Evolutionary conservation across 2,113 vertebrate genomes (phyloP).

Genomic region (Panthera leo): DNA sequence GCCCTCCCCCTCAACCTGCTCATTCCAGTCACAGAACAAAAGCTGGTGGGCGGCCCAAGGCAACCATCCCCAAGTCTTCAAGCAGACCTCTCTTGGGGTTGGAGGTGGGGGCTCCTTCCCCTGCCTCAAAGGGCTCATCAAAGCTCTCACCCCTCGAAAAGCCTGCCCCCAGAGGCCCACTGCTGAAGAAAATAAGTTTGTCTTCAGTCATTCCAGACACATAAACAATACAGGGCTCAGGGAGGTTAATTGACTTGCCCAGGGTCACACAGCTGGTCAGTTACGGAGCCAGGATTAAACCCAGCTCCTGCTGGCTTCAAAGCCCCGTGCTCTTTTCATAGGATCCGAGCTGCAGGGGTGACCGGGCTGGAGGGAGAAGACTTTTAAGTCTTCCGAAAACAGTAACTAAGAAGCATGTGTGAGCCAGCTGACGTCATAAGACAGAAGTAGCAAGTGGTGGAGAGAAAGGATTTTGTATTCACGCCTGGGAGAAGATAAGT

Average conservation of each 20-base stretch:
- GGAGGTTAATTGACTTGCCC: conserved; percentile 64
- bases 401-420: neutral
- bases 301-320: neutral
- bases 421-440: neutral
- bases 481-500: neutral
- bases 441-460: neutral
- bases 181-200: neutral
- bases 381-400: conserved; percentile 15
- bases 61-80: neutral
- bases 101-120: neutral
- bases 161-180: neutral
- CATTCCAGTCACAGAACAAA: neutral
- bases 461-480: neutral
- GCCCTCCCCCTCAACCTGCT: neutral
- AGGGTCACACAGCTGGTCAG: conserved; percentile 41
- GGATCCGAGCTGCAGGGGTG: neutral
- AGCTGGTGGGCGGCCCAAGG: neutral
- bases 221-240: neutral
- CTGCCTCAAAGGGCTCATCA: neutral
- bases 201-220: neutral
- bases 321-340: neutral
- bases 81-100: fast-evolving
- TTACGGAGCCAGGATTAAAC: conserved; percentile 21
- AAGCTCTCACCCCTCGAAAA: neutral
- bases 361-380: neutral